Conservation (phyloP, 2,888 invertebrate species). For the Diloba caeruleocephala region DNA sequence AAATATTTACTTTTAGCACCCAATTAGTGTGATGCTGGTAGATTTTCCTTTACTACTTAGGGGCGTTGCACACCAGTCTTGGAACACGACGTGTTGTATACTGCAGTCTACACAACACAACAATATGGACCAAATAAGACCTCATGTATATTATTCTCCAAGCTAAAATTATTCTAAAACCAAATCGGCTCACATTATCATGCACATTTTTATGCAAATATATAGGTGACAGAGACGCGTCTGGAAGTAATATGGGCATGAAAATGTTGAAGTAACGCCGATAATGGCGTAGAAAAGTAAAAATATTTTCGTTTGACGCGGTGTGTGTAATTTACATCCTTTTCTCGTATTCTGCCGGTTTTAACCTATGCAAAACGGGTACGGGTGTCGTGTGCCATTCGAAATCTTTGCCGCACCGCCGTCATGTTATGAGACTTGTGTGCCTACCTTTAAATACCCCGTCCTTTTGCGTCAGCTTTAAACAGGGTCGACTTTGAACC, state of each 20-base stretch:
- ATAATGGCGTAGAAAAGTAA: conserved; percentile 49
- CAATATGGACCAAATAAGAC: not conserved
- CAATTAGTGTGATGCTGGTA: conserved; percentile 80
- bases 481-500: conserved; percentile 55
- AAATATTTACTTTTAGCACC: conserved; percentile 86
- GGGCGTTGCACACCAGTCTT: conserved; percentile 37
- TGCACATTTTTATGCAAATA: conserved; percentile 10
- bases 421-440: conserved; percentile 35
- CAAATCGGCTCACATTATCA: not conserved
- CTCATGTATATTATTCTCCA: not conserved
- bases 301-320: conserved; percentile 48
- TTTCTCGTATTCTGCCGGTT: conserved; percentile 45
- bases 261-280: conserved; percentile 45
- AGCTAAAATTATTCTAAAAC: conserved; percentile 4
- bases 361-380: conserved; percentile 52
- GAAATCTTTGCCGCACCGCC: conserved; percentile 25
- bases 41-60: conserved; percentile 69
- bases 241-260: conserved; percentile 42
- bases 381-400: conserved; percentile 36
- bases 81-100: not conserved
- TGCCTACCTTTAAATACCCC: conserved; percentile 45
- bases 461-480: conserved; percentile 46
- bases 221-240: conserved; percentile 13
- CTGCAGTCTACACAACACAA: not conserved
- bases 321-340: conserved; percentile 49